A percentile compares a stretch with the other conserved stretches of the same genome.
phyloP scores from a whole-genome alignment of 2,888 invertebrate genomes.

The Ischnura elegans region DNA sequence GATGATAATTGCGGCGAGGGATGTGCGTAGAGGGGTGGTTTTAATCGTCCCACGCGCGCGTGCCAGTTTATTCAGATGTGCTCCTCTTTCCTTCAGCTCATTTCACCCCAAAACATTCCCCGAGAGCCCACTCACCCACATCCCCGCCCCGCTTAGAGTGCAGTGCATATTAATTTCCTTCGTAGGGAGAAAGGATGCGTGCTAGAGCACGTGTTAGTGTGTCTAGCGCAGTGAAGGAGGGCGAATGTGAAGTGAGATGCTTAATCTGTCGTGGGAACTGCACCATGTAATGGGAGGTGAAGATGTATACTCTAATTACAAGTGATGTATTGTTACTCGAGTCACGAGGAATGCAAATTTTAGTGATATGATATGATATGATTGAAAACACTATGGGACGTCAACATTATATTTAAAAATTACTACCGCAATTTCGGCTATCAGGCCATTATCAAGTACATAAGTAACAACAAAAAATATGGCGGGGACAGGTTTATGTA shows the following conservation, averaged over 20 bases:
- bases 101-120: no score
- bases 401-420: no score
- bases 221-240: not conserved
- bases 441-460: no score
- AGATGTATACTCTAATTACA: no score
- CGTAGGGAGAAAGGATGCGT: not conserved
- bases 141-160: not conserved
- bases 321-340: no score
- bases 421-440: no score
- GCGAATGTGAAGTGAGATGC: not conserved
- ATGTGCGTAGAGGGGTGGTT: conserved; percentile 16
- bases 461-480: no score
- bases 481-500: no score
- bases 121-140: not conserved
- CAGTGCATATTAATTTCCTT: not conserved
- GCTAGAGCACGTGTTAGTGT: not conserved
- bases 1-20: conserved; percentile 43
- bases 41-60: conserved; percentile 35
- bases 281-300: no score
- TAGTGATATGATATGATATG: no score
- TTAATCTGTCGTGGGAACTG: not conserved
- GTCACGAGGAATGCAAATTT: no score
- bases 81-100: not conserved
- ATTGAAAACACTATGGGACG: no score
- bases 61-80: conserved; percentile 30